Conservation (phyloP, 1,140 invertebrate genomes). For the Ruditapes philippinarum region DNA sequence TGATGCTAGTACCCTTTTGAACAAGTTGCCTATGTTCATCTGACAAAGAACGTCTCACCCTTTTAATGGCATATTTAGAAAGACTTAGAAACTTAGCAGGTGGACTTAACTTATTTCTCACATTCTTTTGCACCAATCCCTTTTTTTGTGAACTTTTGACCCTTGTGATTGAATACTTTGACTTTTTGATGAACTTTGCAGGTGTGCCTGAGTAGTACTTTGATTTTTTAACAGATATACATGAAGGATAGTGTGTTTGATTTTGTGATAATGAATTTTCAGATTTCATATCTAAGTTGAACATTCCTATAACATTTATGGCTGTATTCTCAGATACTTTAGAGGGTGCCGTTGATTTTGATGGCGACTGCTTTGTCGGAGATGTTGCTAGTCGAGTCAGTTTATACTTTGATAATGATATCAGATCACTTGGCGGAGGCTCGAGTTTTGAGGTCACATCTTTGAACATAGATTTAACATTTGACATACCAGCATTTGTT, state of each 20-base stretch:
- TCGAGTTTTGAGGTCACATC: not conserved
- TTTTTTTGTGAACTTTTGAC: not conserved
- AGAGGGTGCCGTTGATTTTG: not conserved
- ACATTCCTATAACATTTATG: not conserved
- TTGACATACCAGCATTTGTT: no score
- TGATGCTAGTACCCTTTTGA: not conserved
- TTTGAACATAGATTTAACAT: no score
- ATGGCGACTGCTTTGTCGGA: not conserved
- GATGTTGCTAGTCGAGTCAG: not conserved
- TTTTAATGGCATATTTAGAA: conserved; percentile 48
- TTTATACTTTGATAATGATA: conserved; percentile 30
- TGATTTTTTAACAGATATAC: not conserved
- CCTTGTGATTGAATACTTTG: conserved; percentile 42
- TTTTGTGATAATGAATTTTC: no score
- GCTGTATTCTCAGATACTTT: not conserved
- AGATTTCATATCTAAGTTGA: not conserved
- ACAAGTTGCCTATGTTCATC: conserved; percentile 4
- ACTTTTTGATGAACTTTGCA: conserved; percentile 33
- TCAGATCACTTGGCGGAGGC: not conserved
- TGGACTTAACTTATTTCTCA: not conserved
- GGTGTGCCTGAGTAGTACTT: not conserved
- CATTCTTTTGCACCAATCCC: not conserved
- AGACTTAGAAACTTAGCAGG: conserved; percentile 30
- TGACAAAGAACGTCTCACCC: conserved; percentile 44
- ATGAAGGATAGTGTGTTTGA: no score